phyloP scores from a whole-genome alignment of 2,797 vertebrate genomes.

The Sebastiscus tertius region DNA sequence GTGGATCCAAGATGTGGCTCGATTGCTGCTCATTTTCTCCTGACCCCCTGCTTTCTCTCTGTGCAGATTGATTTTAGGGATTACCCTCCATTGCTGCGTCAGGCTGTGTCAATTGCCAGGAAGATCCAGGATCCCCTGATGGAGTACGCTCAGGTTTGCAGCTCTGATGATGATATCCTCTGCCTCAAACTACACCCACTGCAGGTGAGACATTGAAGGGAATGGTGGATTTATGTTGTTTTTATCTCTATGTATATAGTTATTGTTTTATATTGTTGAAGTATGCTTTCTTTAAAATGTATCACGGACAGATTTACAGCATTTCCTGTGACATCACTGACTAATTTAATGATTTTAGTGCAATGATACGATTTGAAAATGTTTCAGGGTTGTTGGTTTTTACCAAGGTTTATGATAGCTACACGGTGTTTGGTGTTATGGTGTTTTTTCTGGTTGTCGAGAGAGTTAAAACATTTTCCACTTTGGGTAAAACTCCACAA shows the following conservation, averaged over 20 bases:
- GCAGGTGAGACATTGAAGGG: constrained; percentile 83
- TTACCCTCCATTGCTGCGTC: constrained; percentile 95
- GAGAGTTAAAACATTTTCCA: too few relatives aligned
- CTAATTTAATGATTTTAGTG: background rate
- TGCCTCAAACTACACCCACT: constrained; percentile 97
- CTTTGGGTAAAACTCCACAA: too few relatives aligned
- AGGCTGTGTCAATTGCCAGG: constrained; percentile 95
- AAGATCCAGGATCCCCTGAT: constrained; percentile 97
- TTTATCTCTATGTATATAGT: background rate
- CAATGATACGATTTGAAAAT: background rate
- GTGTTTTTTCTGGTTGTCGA: too few relatives aligned
- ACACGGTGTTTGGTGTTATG: too few relatives aligned
- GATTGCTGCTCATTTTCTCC: background rate
- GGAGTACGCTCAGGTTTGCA: constrained; percentile 98
- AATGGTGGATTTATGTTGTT: background rate
- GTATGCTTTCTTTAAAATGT: background rate
- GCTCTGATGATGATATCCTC: constrained; percentile 95
- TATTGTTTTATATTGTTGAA: background rate
- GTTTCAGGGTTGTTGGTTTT: background rate
- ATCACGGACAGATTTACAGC: background rate
- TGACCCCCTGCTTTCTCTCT: constrained; percentile 11
- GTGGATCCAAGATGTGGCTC: background rate
- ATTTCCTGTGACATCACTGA: background rate
- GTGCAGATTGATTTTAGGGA: constrained; percentile 93
- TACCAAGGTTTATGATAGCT: too few relatives aligned